A percentile compares a stretch with the other conserved stretches of the same genome.
Evolutionary conservation across 2,113 vertebrate species (phyloP).

Genomic region (Hyaena hyaena): DNA sequence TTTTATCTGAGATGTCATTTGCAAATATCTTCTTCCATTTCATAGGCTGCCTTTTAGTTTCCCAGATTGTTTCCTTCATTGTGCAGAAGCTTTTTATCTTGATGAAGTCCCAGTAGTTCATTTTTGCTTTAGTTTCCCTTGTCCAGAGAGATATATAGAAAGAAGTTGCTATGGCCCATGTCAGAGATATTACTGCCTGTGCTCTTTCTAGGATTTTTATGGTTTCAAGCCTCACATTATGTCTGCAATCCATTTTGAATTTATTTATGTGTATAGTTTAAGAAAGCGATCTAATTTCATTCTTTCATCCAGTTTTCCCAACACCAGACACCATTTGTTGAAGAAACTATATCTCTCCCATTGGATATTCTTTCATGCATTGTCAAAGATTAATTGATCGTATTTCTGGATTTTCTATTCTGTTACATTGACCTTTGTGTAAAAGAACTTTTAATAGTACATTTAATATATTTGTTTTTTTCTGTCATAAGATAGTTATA

Average conservation of each 20-base stretch:
- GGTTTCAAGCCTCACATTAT: background rate
- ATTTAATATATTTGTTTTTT: background rate
- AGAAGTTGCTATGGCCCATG: background rate
- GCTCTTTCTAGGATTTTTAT: background rate
- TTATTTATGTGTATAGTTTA: background rate
- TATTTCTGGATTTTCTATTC: background rate
- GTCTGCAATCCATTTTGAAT: background rate
- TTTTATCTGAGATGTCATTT: background rate
- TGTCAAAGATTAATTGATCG: background rate
- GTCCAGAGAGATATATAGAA: background rate
- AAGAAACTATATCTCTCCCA: background rate
- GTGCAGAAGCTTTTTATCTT: background rate
- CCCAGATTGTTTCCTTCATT: background rate
- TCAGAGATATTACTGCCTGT: background rate
- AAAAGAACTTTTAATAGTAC: background rate
- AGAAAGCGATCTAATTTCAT: background rate
- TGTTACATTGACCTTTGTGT: background rate
- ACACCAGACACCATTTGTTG: background rate
- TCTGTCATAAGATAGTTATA: background rate
- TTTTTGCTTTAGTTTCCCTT: background rate
- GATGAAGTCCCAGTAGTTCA: background rate
- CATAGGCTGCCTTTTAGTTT: background rate
- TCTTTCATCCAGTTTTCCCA: background rate
- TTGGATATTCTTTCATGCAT: background rate
- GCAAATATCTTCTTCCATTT: background rate